Base-by-base conservation (phyloP, 2,888 invertebrate genomes). In the Metellina segmentata region DNA sequence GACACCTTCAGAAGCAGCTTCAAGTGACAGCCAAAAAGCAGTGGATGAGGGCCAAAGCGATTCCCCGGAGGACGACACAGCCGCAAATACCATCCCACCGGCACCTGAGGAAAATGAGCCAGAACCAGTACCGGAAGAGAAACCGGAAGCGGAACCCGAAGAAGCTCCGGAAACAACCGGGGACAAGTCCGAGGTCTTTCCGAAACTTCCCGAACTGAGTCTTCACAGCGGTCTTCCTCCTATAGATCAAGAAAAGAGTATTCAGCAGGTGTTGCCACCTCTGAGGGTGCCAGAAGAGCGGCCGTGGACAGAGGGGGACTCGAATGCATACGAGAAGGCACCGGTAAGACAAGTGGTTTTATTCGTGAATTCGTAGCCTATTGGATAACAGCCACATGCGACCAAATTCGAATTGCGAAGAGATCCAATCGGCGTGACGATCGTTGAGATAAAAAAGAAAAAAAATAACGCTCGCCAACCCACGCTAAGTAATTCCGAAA, bases 291-390 rank as follows among this genome's bases (percentile, higher is more conserved):
- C 89, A 6, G 71, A 71, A 48, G 74, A 77, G 6, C n/a, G 86
- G 7, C 87, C 70, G 81, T 93, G 82, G 93, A 93, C 87, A 6
- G 86, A 91, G 20, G 91, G 91, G 8, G 91, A 91, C 34, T 77
- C 74, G 7, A 82, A 7, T 5, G 70, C 70, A 8, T 91, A 91
- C 19, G 87, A 52, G 7, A 69, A 87, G 20, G 19, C 77, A 5
- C 91, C 86, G 48, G 91, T 91, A 61, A 71, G 7, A 20, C 74
- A 34, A 34, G 34, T 34, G 34, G 4, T 34, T 34, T 34, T 4
- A 34, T n/a, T n/a, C n/a, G n/a, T n/a, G n/a, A n/a, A n/a, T n/a
- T n/a, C n/a, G n/a, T n/a, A n/a, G n/a, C n/a, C n/a, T n/a, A n/a
- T n/a, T n/a, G n/a, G n/a, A n/a, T n/a, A n/a, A n/a, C n/a, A n/a